phyloP scores from a whole-genome alignment of 35 echinoderm and acorn worm species.

The Anneissia japonica region DNA sequence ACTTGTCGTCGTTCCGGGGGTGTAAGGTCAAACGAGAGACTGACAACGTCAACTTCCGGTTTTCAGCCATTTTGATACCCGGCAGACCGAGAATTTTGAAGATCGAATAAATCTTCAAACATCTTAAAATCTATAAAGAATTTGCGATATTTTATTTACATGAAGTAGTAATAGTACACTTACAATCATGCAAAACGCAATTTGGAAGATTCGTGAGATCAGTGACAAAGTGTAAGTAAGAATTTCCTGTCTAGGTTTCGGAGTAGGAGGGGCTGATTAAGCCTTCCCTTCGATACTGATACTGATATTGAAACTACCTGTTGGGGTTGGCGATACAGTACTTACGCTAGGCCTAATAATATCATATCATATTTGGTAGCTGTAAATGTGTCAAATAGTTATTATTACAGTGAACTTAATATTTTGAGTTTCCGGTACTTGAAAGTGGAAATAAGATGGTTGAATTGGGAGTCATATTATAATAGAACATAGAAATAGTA shows the following conservation, averaged over 20 bases:
- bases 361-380: background rate
- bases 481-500: too few relatives aligned
- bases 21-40: background rate
- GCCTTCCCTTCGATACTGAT: background rate
- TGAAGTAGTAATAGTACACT: background rate
- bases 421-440: too few relatives aligned
- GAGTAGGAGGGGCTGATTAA: conserved; percentile 22
- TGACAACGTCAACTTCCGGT: conserved; percentile 1
- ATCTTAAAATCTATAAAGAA: background rate
- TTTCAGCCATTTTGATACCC: background rate
- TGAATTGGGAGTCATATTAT: too few relatives aligned
- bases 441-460: too few relatives aligned
- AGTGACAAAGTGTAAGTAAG: conserved; percentile 96
- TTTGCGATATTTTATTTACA: background rate
- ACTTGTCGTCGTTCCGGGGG: background rate
- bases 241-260: background rate
- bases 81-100: background rate
- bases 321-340: background rate
- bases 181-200: conserved; percentile 63
- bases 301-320: background rate
- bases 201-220: conserved; percentile 82
- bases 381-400: background rate
- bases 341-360: background rate
- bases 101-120: background rate
- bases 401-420: background rate